Percentiles rank a stretch among this genome's conserved stretches.
Evolutionary conservation across 2,797 vertebrate genomes (phyloP).

Genomic region (Chiloscyllium punctatum): DNA sequence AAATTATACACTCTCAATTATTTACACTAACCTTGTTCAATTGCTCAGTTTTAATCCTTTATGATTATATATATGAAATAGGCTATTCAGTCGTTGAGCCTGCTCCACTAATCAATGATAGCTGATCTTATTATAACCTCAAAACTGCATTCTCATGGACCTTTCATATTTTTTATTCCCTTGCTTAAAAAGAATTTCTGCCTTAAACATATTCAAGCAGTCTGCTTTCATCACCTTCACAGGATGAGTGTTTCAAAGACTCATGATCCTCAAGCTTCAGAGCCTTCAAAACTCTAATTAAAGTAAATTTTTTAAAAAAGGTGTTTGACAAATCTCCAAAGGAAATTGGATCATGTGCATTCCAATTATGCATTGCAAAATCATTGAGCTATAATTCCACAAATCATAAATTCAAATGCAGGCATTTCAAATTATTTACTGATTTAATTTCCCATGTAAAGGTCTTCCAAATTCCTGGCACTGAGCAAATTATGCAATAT

Average conservation of each 20-base stretch:
- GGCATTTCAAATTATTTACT: background rate
- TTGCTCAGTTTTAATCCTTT: background rate
- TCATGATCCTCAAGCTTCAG: background rate
- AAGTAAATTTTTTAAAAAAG: background rate
- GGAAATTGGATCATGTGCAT: background rate
- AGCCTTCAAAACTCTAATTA: background rate
- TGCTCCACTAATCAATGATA: too few species aligned
- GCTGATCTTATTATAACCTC: too few species aligned
- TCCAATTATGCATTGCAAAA: background rate
- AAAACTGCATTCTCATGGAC: too few species aligned
- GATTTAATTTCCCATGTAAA: constrained; percentile 15
- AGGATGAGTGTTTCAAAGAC: too few species aligned
- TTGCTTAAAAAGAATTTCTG: too few species aligned
- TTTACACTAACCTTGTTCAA: background rate
- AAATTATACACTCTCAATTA: background rate
- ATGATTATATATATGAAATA: background rate
- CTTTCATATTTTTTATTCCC: too few species aligned
- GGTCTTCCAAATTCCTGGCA: background rate
- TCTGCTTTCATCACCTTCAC: too few species aligned
- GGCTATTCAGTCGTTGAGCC: too few species aligned
- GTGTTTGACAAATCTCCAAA: background rate
- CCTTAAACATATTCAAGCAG: too few species aligned
- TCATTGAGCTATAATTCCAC: background rate
- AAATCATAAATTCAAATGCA: background rate
- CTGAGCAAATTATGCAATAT: background rate